Percentiles rank a stretch among this genome's conserved stretches.
Evolutionary conservation across 2,888 invertebrate genomes (phyloP).

Genomic region (Chaetogeoica ovagalla): DNA sequence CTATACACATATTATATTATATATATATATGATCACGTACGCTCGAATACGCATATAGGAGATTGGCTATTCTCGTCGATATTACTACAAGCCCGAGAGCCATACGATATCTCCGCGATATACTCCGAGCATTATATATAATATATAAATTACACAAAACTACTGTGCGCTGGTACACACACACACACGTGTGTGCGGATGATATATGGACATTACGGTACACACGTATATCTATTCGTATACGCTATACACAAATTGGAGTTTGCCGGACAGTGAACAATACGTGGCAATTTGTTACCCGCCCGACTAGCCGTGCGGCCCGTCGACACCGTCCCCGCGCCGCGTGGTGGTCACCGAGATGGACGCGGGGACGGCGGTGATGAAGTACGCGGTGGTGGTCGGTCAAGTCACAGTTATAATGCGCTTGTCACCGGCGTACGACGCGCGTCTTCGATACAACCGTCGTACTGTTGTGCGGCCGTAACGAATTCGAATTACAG

Average conservation of each 20-base stretch:
- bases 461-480: constrained; percentile 6
- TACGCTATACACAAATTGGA: constrained; percentile 27
- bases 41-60: constrained; percentile 8
- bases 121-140: neutral
- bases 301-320: neutral
- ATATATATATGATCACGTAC: neutral
- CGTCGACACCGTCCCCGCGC: no score
- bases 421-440: constrained; percentile 37
- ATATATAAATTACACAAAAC: neutral
- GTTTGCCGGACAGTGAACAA: constrained; percentile 52
- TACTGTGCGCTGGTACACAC: neutral
- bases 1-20: neutral
- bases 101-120: neutral
- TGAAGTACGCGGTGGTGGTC: no score
- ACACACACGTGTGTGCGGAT: neutral
- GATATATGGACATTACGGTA: constrained; percentile 43
- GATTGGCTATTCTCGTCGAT: constrained; percentile 47
- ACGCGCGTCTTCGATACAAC: constrained; percentile 36
- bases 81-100: neutral
- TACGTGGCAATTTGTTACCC: constrained; percentile 50
- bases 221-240: constrained; percentile 13
- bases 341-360: no score
- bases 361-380: no score
- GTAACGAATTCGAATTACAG: no score
- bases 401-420: constrained; percentile 26